These are phyloP conservation scores for Gallinago solitaria DNA, from an alignment of 2,797 vertebrate genomes.

Conservation along the genomic window DNA sequence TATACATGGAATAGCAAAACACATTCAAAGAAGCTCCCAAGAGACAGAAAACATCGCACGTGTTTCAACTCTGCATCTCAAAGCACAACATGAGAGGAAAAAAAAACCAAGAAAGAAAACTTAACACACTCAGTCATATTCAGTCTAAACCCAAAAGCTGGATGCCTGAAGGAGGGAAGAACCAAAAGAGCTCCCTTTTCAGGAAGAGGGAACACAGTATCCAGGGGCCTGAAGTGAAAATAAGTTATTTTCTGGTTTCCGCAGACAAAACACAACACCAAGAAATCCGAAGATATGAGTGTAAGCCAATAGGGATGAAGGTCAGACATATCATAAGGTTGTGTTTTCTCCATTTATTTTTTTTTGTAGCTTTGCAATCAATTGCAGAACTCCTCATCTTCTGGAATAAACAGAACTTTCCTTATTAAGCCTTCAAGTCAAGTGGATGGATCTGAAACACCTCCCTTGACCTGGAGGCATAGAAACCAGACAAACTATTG, in stretches of 20 bases:
- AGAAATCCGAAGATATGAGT: not conserved
- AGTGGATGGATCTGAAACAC: not conserved
- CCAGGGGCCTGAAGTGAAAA: not conserved
- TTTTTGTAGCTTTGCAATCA: not conserved
- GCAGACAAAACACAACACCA: not conserved
- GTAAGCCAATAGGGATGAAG: not conserved
- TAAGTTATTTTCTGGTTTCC: not conserved
- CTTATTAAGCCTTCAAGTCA: not conserved
- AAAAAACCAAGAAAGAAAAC: not conserved
- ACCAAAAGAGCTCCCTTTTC: not conserved
- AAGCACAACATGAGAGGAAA: not conserved
- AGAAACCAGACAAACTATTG: not conserved
- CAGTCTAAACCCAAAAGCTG: not conserved
- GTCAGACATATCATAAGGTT: not conserved
- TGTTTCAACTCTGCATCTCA: not conserved
- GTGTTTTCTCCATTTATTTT: not conserved
- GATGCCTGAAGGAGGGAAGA: not conserved
- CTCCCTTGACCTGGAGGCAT: not conserved
- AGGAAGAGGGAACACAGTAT: not conserved
- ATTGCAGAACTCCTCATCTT: not conserved
- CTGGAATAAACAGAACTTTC: not conserved
- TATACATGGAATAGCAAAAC: not conserved
- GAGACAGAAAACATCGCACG: accelerated
- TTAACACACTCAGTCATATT: not conserved
- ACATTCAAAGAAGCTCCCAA: not conserved